Evolutionary conservation across 2,888 invertebrate species (phyloP).

Genomic region (Noctua pronuba): DNA sequence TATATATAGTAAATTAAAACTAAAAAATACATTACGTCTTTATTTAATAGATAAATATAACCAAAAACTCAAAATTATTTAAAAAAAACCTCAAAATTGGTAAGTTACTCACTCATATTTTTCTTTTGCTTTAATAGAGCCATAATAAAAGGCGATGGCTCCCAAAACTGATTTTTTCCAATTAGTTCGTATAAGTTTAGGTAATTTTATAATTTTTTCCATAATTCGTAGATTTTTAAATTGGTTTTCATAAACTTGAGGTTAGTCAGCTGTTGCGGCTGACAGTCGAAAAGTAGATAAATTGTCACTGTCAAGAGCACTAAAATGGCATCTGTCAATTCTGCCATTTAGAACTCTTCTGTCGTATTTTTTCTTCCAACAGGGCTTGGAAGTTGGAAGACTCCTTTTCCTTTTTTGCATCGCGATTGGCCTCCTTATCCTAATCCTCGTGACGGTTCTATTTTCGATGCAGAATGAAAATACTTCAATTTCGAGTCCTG

Average conservation of each 20-base stretch:
- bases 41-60: neutral
- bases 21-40: neutral
- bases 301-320: constrained; percentile 11
- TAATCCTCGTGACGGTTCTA: too few relatives aligned
- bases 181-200: constrained; percentile 93
- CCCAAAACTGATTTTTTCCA: constrained; percentile 97
- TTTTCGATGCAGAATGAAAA: too few relatives aligned
- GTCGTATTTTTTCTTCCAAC: too few relatives aligned
- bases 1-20: neutral
- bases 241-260: constrained; percentile 39
- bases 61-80: neutral
- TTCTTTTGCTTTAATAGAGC: constrained; percentile 92
- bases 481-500: too few relatives aligned
- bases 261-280: constrained; percentile 66
- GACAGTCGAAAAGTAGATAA: neutral
- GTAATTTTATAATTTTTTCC: constrained; percentile 90
- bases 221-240: constrained; percentile 56
- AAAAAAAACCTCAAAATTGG: neutral
- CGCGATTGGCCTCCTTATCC: too few relatives aligned
- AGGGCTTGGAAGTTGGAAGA: too few relatives aligned
- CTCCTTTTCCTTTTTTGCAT: too few relatives aligned
- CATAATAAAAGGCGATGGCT: constrained; percentile 92
- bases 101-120: constrained; percentile 93
- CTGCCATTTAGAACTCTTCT: constrained; percentile 19
- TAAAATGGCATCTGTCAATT: constrained; percentile 3